These are phyloP conservation scores for Morpho deidamia DNA, from an alignment of 2,888 invertebrate species.

Conservation along the genomic window DNA sequence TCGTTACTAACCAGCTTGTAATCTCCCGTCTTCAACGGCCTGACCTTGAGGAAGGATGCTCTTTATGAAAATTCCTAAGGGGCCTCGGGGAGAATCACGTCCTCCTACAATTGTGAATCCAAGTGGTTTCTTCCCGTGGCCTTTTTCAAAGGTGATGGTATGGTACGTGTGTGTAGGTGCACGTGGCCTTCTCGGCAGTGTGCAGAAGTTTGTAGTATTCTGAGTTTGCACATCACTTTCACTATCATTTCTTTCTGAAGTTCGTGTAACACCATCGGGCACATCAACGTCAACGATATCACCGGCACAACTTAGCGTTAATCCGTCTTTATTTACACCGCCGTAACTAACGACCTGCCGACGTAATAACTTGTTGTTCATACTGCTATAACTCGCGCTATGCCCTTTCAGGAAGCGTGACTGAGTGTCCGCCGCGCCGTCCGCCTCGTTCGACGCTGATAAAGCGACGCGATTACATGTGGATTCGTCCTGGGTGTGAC, in stretches of 20 bases:
- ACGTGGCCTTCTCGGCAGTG: conserved; percentile 83
- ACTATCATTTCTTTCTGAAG: conserved; percentile 53
- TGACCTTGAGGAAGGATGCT: conserved; percentile 90
- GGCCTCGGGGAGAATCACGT: conserved; percentile 89
- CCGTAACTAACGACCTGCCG: conserved; percentile 77
- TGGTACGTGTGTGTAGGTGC: conserved; percentile 84
- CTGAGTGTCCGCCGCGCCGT: conserved; percentile 59
- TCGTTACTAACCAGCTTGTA: conserved; percentile 83
- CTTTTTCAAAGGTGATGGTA: conserved; percentile 87
- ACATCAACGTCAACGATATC: conserved; percentile 62
- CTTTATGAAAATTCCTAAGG: conserved; percentile 91
- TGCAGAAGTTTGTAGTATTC: conserved; percentile 83
- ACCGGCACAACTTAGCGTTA: conserved; percentile 61
- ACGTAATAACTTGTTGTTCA: conserved; percentile 79
- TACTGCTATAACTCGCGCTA: conserved; percentile 80
- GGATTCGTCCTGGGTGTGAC: conserved; percentile 73
- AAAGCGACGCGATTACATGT: conserved; percentile 69
- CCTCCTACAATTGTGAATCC: conserved; percentile 96
- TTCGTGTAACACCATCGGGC: conserved; percentile 52
- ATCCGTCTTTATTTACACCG: conserved; percentile 64
- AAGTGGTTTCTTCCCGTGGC: conserved; percentile 88
- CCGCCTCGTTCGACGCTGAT: conserved; percentile 67
- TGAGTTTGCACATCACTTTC: conserved; percentile 60
- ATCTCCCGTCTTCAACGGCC: conserved; percentile 89
- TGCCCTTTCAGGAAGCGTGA: conserved; percentile 80